Conservation (phyloP, 2,113 vertebrate genomes). For the Corynorhinus townsendii region DNA sequence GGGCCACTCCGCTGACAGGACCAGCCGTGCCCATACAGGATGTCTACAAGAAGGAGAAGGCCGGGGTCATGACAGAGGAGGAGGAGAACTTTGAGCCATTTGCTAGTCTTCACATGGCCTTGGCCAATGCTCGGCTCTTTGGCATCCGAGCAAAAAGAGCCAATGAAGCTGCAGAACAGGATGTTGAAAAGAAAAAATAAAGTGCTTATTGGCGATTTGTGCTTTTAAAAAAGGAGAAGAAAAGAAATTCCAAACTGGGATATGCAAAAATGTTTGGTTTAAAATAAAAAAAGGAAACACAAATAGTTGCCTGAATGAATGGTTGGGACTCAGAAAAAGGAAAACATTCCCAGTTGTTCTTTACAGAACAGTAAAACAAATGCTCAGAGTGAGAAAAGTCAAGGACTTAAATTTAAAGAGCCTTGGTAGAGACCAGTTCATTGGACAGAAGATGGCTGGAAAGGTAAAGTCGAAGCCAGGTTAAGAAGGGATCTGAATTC, state of each 20-base stretch:
- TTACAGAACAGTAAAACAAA: background rate
- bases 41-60: constrained; percentile 94
- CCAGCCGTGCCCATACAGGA: constrained; percentile 92
- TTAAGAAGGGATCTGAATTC: background rate
- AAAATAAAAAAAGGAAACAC: background rate
- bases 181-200: constrained; percentile 95
- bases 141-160: constrained; percentile 94
- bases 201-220: constrained; percentile 69
- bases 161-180: constrained; percentile 95
- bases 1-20: constrained; percentile 94
- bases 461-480: background rate
- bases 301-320: background rate
- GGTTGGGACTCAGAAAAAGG: background rate
- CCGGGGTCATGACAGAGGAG: constrained; percentile 91
- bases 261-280: background rate
- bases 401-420: background rate
- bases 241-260: background rate
- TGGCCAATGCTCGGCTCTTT: constrained; percentile 89
- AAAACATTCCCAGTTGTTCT: background rate
- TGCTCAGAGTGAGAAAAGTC: background rate
- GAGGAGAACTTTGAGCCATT: constrained; percentile 92
- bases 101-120: constrained; percentile 93
- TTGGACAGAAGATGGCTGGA: background rate
- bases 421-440: background rate
- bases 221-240: constrained; percentile 80